Percentiles rank a stretch among this genome's conserved stretches.
Conservation (phyloP, 2,113 vertebrate genomes). For the Platysteira castanea region DNA sequence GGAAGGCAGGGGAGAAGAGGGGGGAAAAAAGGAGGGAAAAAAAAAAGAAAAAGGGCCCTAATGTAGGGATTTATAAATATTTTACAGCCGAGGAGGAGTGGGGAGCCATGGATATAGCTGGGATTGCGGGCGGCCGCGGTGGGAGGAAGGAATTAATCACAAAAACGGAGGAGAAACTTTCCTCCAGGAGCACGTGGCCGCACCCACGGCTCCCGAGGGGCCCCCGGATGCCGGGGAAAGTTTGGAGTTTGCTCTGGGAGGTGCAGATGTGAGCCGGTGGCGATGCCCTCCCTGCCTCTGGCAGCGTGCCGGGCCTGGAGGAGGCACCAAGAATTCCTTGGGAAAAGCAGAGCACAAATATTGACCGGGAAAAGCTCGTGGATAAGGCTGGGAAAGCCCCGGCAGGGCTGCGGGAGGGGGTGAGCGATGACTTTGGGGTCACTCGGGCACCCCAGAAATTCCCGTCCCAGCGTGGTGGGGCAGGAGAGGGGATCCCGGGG, state of each 20-base stretch:
- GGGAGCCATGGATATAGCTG: conserved; percentile 40
- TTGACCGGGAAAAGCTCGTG: background rate
- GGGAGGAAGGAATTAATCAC: conserved; percentile 63
- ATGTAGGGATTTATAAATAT: conserved; percentile 48
- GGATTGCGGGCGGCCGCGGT: background rate
- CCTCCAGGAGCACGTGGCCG: background rate
- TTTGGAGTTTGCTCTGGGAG: background rate
- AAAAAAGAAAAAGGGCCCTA: background rate
- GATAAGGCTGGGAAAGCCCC: background rate
- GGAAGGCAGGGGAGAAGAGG: background rate
- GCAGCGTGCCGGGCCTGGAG: accelerated
- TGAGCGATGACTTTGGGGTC: accelerated
- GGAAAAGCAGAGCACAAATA: background rate
- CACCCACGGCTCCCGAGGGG: background rate
- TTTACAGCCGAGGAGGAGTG: conserved; percentile 52
- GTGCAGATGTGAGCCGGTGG: background rate
- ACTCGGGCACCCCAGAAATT: accelerated
- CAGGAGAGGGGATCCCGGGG: background rate
- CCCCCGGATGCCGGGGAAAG: background rate
- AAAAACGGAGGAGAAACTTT: background rate
- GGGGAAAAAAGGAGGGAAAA: background rate
- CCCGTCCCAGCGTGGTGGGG: background rate
- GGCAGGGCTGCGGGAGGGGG: accelerated
- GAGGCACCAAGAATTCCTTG: accelerated
- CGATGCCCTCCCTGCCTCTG: accelerated